Evolutionary conservation across 2,888 invertebrate species (phyloP), one percentile per base, ranked within the genome.

Genomic region (Odontocolon sp.): DNA sequence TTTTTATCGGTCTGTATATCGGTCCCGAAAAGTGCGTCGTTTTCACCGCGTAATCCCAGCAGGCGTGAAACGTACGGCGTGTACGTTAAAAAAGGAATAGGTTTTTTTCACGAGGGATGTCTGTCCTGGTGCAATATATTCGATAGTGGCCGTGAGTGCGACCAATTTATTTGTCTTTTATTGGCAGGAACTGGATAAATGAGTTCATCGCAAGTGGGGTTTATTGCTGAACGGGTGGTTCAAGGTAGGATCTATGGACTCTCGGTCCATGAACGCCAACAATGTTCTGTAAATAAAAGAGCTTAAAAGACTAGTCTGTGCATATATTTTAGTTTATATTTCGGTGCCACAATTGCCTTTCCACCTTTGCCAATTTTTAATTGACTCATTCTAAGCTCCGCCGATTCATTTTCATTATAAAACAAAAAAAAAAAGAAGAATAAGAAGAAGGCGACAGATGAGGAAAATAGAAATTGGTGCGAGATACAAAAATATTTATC

Each of bases 131-230:
- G 80, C 81, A 81, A 84, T 83, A 82, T 85, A 83, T 85, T 54
- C 31, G 40, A 50, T 36, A 45, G 74, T 82, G 76, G 70, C 76
- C 76, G 61, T 50, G 11, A 66, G 74, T 79, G 75, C 80, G 81
- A 81, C 76, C 81, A 86, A 87, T 88, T 87, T 85, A 88, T 88
- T 86, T 83, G 79, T 80, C 78, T 82, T 87, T 85, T 86, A 88
- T 88, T 87, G 88, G 83, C 87, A 87, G 84, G 45, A 67, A 45
- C 69, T 70, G 79, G 82, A 86, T 87, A 84, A 87, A 88, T 81
- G 87, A 83, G 83, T 83, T 79, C 82, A 80, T 84, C 77, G 82
- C 75, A 4, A 69, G 54, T 36, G 23, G 67, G 61, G 72, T 38
- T 54, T 59, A 52, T 50, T 56, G 31, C 28, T 11, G 26, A 50